A percentile compares a stretch with the other conserved stretches of the same genome.
phyloP scores from a whole-genome alignment of 37 sponge, comb jelly and placozoan genomes.

The Hexactinellida sp. region DNA sequence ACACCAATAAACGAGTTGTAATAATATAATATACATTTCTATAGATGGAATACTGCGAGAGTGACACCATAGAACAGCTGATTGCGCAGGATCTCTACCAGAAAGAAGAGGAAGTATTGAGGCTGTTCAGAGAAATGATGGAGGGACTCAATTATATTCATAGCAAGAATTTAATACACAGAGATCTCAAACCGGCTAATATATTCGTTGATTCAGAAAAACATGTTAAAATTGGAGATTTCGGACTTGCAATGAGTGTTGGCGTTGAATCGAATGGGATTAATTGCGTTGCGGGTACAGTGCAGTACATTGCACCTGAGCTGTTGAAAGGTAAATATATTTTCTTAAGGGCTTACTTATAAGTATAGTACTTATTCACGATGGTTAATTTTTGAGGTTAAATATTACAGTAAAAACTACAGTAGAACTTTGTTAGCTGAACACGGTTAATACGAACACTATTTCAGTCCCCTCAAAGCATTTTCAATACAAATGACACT shows the following conservation, averaged over 20 bases:
- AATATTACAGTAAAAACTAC: too few species aligned
- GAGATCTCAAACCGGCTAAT: slow-evolving; percentile 94
- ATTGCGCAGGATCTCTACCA: slow-evolving; percentile 50
- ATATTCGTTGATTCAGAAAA: slow-evolving; percentile 82
- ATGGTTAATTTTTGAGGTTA: too few species aligned
- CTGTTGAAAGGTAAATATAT: slow-evolving; percentile 7
- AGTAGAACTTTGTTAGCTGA: too few species aligned
- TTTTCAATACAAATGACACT: too few species aligned
- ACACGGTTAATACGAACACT: too few species aligned
- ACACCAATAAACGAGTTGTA: too few species aligned
- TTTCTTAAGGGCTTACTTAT: neutral
- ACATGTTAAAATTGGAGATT: slow-evolving; percentile 92
- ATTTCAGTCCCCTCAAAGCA: too few species aligned
- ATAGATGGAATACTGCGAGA: slow-evolving; percentile 99
- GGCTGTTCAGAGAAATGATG: slow-evolving; percentile 75
- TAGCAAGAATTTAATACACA: slow-evolving; percentile 73
- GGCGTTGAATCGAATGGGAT: neutral
- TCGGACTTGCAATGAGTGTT: slow-evolving; percentile 73
- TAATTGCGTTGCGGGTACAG: slow-evolving; percentile 64
- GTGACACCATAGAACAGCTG: slow-evolving; percentile 65
- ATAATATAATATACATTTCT: too few species aligned
- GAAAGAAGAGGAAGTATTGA: slow-evolving; percentile 41
- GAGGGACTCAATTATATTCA: slow-evolving; percentile 92
- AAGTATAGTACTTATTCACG: too few species aligned
- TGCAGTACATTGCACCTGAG: slow-evolving; percentile 64